Base-by-base conservation (phyloP, 2,797 vertebrate genomes). In the Acanthiza pusilla region DNA sequence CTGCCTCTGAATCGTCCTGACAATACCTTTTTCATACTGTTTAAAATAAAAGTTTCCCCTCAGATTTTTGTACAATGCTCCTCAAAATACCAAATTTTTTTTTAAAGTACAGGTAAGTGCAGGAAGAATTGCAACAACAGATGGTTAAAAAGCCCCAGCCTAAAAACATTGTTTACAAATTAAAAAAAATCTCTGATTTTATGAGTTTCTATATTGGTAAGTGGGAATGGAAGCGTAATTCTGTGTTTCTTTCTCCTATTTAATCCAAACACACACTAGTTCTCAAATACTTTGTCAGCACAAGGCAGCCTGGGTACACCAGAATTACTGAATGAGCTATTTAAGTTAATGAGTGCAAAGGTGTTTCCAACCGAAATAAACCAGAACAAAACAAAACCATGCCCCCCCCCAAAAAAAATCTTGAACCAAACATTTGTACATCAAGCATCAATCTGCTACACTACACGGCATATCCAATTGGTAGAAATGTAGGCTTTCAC, bases 301-400 rank as follows among this genome's bases (percentile, higher is more conserved):
- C 45, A 91, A 79, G 50, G 38, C n/a, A 95, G 68, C 13, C 68
- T 45, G 14, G 18, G 21, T 36, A 83, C 22, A 83, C 26, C 58
- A 88, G 42, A 72, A 91, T 51, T 77, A 77, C 34, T 15, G 13
- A 89, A 80, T 13, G 5, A 78, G 34, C 68, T 79, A 71, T 13
- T 85, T 76, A 55, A 65, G 36, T 32, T 73, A 87, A 67, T 13
- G 21, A 89, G 9, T 22, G 27, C 18, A 91, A 88, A 82, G 17
- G 22, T 4, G 8, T n/a, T 89, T 65, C 17, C 71, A 91, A 47
- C 27, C 19, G 36, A 91, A 96, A 83, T 29, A 74, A 71, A 82
- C 8, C 1, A 1, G 19, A 54, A 76, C 7, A 38, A 66, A 61
- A 43, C n/a, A 42, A 50, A 1, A 17, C 8, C 1, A 7, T 1